A percentile compares a stretch with the other conserved stretches of the same genome.
phyloP scores from a whole-genome alignment of 2,888 invertebrate genomes.

The Adela reaumurella region DNA sequence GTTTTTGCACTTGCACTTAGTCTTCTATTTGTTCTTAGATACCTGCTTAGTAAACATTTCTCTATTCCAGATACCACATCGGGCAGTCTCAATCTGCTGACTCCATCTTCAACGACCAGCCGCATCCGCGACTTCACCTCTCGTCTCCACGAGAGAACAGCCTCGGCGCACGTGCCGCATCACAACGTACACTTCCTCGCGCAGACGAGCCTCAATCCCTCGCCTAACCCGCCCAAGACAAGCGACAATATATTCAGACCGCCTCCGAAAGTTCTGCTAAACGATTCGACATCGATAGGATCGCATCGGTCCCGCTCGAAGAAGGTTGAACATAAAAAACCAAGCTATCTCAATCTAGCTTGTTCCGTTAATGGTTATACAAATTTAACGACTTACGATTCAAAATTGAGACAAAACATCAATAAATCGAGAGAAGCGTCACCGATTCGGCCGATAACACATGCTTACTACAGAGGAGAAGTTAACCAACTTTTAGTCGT shows the following conservation, averaged over 20 bases:
- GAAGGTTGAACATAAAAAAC: conserved; percentile 62
- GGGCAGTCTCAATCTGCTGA: conserved; percentile 60
- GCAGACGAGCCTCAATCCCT: conserved; percentile 19
- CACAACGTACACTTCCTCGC: conserved; percentile 16
- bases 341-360: conserved; percentile 84
- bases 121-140: conserved; percentile 57
- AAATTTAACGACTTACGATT: conserved; percentile 82
- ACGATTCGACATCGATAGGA: conserved; percentile 29
- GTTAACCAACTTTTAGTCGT: conserved; percentile 36
- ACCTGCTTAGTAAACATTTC: conserved; percentile 4
- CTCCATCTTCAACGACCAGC: conserved; percentile 59
- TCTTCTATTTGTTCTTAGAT: background rate
- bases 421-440: conserved; percentile 70
- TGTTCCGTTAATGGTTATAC: conserved; percentile 90
- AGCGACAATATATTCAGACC: conserved; percentile 39
- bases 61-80: conserved; percentile 56
- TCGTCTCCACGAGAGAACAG: conserved; percentile 54
- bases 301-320: conserved; percentile 39
- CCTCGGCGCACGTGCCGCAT: conserved; percentile 23
- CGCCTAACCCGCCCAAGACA: conserved; percentile 26
- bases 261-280: conserved; percentile 34
- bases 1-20: background rate
- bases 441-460: conserved; percentile 61
- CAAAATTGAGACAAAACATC: conserved; percentile 70
- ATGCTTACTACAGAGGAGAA: conserved; percentile 42